Percentiles rank a stretch among this genome's conserved stretches.
Evolutionary conservation across 2,113 vertebrate species (phyloP).

Genomic region (Ahaetulla prasina): DNA sequence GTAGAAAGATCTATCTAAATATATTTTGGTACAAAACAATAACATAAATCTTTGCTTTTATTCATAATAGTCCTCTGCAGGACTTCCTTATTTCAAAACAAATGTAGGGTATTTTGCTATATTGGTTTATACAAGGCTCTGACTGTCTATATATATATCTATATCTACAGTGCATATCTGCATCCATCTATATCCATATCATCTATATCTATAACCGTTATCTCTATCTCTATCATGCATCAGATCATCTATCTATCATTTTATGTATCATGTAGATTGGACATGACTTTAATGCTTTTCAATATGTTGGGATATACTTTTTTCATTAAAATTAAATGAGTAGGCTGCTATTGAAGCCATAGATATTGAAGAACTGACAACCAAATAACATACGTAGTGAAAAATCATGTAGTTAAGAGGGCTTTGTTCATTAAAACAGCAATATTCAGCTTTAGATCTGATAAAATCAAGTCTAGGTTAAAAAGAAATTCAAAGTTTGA

Average conservation of each 20-base stretch:
- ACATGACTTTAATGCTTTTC: not conserved
- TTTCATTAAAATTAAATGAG: not conserved
- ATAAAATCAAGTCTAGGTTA: slow-evolving; percentile 15
- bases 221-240: not conserved
- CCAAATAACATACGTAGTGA: not conserved
- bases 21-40: not conserved
- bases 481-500: slow-evolving; percentile 48
- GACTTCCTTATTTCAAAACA: not conserved
- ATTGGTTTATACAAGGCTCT: not conserved
- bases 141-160: not conserved
- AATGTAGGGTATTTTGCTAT: not conserved
- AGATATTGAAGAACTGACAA: not conserved
- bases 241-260: not conserved
- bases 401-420: not conserved
- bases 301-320: not conserved
- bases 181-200: not conserved
- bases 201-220: not conserved
- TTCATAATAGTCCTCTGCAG: not conserved
- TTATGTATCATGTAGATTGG: not conserved
- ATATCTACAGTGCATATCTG: not conserved
- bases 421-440: not conserved
- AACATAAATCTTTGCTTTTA: not conserved
- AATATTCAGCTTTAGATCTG: slow-evolving; percentile 11
- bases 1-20: not conserved
- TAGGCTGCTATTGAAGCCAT: not conserved